phyloP scores from a whole-genome alignment of 2,888 invertebrate genomes.

The Euproctis similis region DNA sequence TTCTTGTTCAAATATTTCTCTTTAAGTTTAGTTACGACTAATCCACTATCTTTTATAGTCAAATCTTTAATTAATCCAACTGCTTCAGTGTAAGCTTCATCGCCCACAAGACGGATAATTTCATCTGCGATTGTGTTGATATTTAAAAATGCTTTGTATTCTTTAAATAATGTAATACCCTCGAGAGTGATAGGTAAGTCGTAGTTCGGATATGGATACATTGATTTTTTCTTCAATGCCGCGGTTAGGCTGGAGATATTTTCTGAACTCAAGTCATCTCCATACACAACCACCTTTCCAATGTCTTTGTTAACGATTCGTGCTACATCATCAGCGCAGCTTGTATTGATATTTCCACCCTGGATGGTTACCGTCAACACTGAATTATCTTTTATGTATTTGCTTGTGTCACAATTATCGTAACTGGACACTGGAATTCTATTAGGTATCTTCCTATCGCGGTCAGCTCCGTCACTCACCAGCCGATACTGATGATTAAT shows the following conservation, averaged over 20 bases:
- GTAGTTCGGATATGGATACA: conserved; percentile 24
- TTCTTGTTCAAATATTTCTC: conserved; percentile 15
- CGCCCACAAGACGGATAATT: conserved; percentile 18
- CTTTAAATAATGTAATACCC: conserved; percentile 24
- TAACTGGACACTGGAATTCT: conserved; percentile 34
- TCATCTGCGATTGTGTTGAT: conserved; percentile 15
- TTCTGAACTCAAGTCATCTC: conserved; percentile 18
- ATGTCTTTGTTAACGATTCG: conserved; percentile 29
- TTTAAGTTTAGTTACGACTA: conserved; percentile 14
- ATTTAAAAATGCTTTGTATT: conserved; percentile 26
- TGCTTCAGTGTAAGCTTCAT: conserved; percentile 22
- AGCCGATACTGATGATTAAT: conserved; percentile 35
- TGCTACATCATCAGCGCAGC: conserved; percentile 36
- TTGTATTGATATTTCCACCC: conserved; percentile 32
- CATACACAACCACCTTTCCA: conserved; percentile 33
- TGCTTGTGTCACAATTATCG: conserved; percentile 31
- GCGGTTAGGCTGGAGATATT: conserved; percentile 24
- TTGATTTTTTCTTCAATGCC: conserved; percentile 17
- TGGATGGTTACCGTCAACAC: conserved; percentile 36
- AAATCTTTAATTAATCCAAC: conserved; percentile 20
- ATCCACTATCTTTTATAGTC: conserved; percentile 7
- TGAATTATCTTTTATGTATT: conserved; percentile 33
- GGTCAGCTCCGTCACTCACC: conserved; percentile 34
- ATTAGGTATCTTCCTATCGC: conserved; percentile 36
- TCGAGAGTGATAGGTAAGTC: conserved; percentile 17